These are phyloP conservation scores for Bombylius major DNA, from an alignment of 2,888 invertebrate genomes.

Conservation along the genomic window DNA sequence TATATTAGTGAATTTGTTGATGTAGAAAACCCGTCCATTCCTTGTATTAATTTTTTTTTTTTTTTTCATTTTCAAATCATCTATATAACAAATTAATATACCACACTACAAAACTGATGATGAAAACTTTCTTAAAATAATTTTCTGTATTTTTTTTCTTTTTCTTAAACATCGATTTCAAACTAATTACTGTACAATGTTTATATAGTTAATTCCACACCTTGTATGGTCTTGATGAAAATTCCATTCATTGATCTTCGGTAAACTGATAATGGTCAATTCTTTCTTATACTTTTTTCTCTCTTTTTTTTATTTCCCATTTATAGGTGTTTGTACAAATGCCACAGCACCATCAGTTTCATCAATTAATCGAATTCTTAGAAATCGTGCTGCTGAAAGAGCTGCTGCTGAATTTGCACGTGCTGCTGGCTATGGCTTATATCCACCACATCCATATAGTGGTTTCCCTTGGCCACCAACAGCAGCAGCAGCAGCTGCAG, in stretches of 20 bases:
- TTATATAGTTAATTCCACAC: too few relatives aligned
- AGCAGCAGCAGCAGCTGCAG: conserved; percentile 25
- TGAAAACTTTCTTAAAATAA: too few relatives aligned
- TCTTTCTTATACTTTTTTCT: background rate
- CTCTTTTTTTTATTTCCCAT: conserved; percentile 18
- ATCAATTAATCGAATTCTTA: conserved; percentile 89
- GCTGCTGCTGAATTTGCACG: conserved; percentile 93
- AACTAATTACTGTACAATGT: too few relatives aligned
- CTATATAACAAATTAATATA: too few relatives aligned
- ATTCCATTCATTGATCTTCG: background rate
- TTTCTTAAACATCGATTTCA: too few relatives aligned
- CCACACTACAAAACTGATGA: too few relatives aligned
- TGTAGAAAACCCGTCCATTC: too few relatives aligned
- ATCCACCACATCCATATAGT: conserved; percentile 63
- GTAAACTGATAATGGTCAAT: too few relatives aligned
- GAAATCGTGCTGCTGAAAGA: conserved; percentile 90
- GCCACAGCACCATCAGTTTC: conserved; percentile 93
- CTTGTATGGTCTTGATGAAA: background rate
- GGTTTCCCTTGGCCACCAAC: conserved; percentile 45
- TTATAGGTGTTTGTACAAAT: conserved; percentile 82
- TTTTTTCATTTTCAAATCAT: too few relatives aligned
- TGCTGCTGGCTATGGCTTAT: conserved; percentile 78
- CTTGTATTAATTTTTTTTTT: too few relatives aligned
- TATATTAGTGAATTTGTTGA: too few relatives aligned
- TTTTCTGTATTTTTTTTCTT: too few relatives aligned